A percentile compares a stretch with the other conserved stretches of the same genome.
phyloP scores from a whole-genome alignment of 1,140 invertebrate species.

The Drosophila kanapiae region DNA sequence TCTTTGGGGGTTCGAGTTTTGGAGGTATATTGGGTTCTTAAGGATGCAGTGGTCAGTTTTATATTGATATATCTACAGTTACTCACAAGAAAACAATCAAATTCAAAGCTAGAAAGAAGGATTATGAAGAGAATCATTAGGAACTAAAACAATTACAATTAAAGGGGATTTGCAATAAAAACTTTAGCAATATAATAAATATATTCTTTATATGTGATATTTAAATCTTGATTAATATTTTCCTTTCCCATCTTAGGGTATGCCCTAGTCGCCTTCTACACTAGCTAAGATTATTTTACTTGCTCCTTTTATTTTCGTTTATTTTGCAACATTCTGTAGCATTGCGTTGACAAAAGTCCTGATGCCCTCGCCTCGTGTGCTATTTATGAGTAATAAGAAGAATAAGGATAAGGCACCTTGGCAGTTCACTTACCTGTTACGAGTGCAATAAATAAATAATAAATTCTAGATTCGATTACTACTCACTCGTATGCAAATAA shows the following conservation, averaged over 20 bases:
- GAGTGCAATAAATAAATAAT: conserved; percentile 34
- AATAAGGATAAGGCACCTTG: conserved; percentile 26
- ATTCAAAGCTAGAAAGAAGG: no score
- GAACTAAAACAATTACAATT: neutral
- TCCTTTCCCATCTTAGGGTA: neutral
- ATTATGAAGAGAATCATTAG: neutral
- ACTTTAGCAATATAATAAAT: no score
- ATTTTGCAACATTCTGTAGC: conserved; percentile 47
- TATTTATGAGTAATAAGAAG: conserved; percentile 69
- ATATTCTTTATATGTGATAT: no score
- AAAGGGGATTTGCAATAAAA: neutral
- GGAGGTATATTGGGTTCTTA: neutral
- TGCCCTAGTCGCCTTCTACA: neutral
- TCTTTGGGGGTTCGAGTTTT: neutral
- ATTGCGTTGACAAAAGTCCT: conserved; percentile 72
- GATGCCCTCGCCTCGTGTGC: conserved; percentile 43
- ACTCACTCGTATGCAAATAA: conserved; percentile 63
- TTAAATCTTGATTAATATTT: no score
- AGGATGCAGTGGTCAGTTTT: neutral
- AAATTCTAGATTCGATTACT: conserved; percentile 27
- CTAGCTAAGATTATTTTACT: neutral
- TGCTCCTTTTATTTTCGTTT: conserved; percentile 51
- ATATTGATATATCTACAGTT: no score
- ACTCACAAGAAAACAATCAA: no score
- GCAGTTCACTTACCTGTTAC: conserved; percentile 49